Evolutionary conservation across 2,797 vertebrate species (phyloP), one percentile per base, ranked within the genome.

Genomic region (Gila robusta): DNA sequence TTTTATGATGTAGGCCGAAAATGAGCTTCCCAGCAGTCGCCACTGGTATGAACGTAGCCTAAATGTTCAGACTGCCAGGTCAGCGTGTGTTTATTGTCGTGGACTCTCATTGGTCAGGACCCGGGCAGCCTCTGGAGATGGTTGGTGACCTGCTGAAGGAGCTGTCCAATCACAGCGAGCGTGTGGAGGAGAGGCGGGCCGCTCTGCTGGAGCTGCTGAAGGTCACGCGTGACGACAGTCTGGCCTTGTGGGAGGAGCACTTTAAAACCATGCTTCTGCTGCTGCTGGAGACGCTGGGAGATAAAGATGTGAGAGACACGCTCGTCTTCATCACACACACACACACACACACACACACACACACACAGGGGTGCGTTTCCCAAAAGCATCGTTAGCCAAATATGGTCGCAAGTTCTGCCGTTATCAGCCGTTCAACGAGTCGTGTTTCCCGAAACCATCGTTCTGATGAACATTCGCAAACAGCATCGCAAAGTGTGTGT

Each of bases 181-280:
- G 96, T 0, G 96, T 97, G 1, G 98, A 99, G 90, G 98, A 99
- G 89, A 92, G 97, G 2, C 96, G 97, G 74, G 96, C 94, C 0
- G 97, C 97, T 56, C 94, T 99, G 85, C 94, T 98, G 92, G 98
- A 99, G 92, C 93, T 99, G 86, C 93, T 99, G 28, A 98, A 98
- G 93, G 97, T 98, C 91, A 97, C 97, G 0, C 93, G 98, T 2
- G 98, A 98, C 77, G 98, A 99, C 94, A 96, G 96, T 90, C 93
- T 96, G 1, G 94, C 95, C 12, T 96, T 98, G 52, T 99, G 98
- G 98, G 98, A 99, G 83, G 98, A 99, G 56, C 98, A 99, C 92
- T 99, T 99, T 93, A 99, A 99, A 93, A 98, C 97, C 78, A 97
- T 97, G 92, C 93, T 99, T 87, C 97, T 99, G 80, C 94, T 99